Base-by-base conservation (phyloP, 2,888 invertebrate genomes). In the Melipona bicolor region DNA sequence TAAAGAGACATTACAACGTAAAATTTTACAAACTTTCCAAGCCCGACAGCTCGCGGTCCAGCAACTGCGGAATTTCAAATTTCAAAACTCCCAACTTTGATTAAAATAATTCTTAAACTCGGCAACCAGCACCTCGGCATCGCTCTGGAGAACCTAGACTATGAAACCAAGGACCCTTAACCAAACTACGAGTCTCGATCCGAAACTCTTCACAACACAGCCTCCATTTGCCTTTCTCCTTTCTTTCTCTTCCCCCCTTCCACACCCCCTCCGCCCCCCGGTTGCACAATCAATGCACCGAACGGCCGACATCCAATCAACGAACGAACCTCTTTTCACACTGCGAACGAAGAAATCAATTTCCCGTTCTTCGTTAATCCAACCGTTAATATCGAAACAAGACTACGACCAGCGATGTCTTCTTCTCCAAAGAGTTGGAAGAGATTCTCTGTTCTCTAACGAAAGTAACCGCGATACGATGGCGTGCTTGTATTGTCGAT, bases 401-500 rank as follows among this genome's bases (percentile, higher is more conserved):
- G 27, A 61, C 24, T 3, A 1, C 9, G 9, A 9, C 9, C 9
- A 27, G 6, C 21, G 27, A 3, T 11, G 4, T 32, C 4, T 17
- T 1, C 24, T 24, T 56, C 24, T 43, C 19, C 43, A 5, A n/a
- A 4, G n/a, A 56, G 43, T 43, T n/a, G 15, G n/a, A n/a, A n/a
- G n/a, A 43, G 5, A n/a, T 59, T 59, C n/a, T 13, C 4, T 21
- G 2, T 59, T 59, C 56, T 4, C 32, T 3, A 4, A 43, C 9
- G 9, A 43, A 43, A 43, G 43, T 43, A 43, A 36, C 36, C 36
- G 36, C 36, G 36, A 9, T 9, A 32, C n/a, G 24, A 19, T 19
- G 24, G 9, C 21, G 13, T 56, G 71, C 77, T 50, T 52, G 24
- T 78, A 54, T 72, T 32, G 54, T 50, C 56, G 54, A 72, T 65